phyloP scores from a whole-genome alignment of 2,797 vertebrate species.

The Gymnothorax javanicus region DNA sequence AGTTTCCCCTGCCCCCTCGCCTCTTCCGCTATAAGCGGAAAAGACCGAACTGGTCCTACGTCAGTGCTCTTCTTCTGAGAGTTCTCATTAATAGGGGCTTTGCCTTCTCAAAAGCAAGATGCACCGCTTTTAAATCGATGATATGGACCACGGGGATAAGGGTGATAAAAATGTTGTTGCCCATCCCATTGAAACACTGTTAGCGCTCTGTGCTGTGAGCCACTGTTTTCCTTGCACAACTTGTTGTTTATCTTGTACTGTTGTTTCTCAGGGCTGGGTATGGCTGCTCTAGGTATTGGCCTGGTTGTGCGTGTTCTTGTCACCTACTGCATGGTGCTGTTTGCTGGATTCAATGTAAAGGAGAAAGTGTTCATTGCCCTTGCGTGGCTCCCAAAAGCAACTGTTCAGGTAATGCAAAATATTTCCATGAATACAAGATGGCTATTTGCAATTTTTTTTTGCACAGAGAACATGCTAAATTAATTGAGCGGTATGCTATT shows the following conservation, averaged over 20 bases:
- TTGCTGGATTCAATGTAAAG: slow-evolving; percentile 86
- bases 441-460: neutral
- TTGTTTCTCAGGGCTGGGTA: slow-evolving; percentile 72
- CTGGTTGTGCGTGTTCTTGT: slow-evolving; percentile 75
- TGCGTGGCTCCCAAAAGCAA: slow-evolving; percentile 96
- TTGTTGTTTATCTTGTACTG: neutral
- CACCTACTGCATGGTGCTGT: slow-evolving; percentile 84
- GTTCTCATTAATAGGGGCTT: no score
- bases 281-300: slow-evolving; percentile 77
- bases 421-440: neutral
- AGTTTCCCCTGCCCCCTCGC: no score
- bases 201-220: neutral
- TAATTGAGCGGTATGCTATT: neutral
- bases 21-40: no score
- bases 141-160: neutral
- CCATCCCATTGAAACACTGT: neutral
- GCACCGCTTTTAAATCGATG: neutral
- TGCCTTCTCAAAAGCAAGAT: neutral
- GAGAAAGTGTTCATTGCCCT: slow-evolving; percentile 90
- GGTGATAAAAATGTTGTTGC: neutral
- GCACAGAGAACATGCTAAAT: neutral
- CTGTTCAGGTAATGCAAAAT: slow-evolving; percentile 78
- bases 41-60: no score
- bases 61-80: no score
- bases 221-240: neutral